Conservation (phyloP, 1,140 invertebrate species). For the Aphis craccivora region DNA sequence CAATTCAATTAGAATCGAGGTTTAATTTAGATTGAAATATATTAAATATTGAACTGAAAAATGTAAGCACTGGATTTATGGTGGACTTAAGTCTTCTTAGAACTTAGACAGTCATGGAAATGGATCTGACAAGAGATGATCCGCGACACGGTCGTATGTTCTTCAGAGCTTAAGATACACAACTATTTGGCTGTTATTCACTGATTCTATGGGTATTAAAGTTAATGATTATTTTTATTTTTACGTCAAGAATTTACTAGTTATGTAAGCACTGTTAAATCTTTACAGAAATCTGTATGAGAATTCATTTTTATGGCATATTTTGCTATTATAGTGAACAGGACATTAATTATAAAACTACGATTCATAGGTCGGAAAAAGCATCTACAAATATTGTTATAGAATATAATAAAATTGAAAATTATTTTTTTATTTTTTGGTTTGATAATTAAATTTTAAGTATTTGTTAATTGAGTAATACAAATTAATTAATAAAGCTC, state of each 20-base stretch:
- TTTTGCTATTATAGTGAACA: not conserved
- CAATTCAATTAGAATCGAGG: not conserved
- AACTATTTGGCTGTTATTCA: not conserved
- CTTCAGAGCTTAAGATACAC: not conserved
- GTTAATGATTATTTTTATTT: not conserved
- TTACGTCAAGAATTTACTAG: not conserved
- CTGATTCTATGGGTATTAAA: not conserved
- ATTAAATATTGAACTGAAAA: not conserved
- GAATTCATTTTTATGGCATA: not conserved
- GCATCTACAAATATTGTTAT: not conserved
- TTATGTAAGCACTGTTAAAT: not conserved
- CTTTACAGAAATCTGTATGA: not conserved
- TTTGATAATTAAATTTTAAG: not conserved
- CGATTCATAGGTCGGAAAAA: no score
- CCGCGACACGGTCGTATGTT: not conserved
- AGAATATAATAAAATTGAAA: not conserved
- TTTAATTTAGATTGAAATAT: not conserved
- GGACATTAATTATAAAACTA: not conserved
- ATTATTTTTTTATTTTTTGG: not conserved
- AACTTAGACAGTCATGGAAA: not conserved
- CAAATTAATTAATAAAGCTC: not conserved
- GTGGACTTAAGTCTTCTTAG: not conserved
- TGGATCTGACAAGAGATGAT: constrained; percentile 2
- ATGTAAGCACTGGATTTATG: not conserved
- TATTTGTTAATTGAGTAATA: not conserved